Evolutionary conservation across 2,888 invertebrate genomes (phyloP).

Genomic region (Xylocampa areola): DNA sequence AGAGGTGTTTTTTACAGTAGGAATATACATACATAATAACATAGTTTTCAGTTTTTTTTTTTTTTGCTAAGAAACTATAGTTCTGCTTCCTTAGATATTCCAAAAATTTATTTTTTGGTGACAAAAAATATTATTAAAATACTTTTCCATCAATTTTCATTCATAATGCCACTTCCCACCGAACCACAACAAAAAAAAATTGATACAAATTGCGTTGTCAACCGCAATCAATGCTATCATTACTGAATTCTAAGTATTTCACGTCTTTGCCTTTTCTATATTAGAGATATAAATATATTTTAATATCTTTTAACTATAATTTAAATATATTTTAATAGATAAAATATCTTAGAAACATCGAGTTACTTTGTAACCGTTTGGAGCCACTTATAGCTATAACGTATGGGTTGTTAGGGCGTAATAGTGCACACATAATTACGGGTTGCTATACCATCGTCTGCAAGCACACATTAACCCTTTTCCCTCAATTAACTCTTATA

Average conservation of each 20-base stretch:
- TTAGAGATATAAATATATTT: too few species aligned
- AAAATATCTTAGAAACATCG: conserved; percentile 4
- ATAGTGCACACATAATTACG: conserved; percentile 45
- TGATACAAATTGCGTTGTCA: conserved; percentile 40
- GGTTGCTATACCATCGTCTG: conserved; percentile 27
- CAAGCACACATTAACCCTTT: conserved; percentile 44
- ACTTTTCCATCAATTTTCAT: too few species aligned
- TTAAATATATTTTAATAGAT: conserved; percentile 7
- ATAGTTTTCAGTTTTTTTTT: too few species aligned
- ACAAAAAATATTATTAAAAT: too few species aligned
- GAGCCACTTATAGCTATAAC: conserved; percentile 28
- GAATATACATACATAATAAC: too few species aligned
- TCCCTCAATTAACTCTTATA: conserved; percentile 42
- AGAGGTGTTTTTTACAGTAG: too few species aligned
- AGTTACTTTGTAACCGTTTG: conserved; percentile 30
- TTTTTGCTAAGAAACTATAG: too few species aligned
- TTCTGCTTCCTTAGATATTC: too few species aligned
- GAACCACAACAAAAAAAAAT: conserved; percentile 28
- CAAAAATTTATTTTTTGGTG: too few species aligned
- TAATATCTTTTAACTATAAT: too few species aligned
- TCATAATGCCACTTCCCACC: too few species aligned
- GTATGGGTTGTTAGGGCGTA: conserved; percentile 29
- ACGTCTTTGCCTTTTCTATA: conserved; percentile 16
- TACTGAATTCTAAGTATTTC: conserved; percentile 29
- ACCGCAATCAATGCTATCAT: conserved; percentile 42